Base-by-base conservation (phyloP, 1,140 invertebrate genomes). In the Dufourea novaeangliae region DNA sequence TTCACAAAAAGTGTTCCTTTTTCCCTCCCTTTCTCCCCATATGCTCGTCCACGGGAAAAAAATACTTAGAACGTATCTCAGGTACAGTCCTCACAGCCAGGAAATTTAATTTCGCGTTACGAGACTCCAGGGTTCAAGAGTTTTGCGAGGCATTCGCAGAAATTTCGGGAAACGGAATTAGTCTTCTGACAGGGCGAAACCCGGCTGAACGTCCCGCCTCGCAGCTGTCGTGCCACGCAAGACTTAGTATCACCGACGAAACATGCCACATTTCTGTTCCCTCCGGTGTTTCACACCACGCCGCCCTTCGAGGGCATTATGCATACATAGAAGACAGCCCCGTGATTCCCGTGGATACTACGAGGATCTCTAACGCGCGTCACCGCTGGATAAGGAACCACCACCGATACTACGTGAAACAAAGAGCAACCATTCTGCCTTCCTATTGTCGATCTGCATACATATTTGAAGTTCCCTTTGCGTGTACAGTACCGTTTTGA, bases 181-280 rank as follows among this genome's bases (percentile, higher is more conserved):
- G 77, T 73, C 71, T 63, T 57, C 37, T 56, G 64, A 70, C 62
- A 67, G 29, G 34, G 52, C 32, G 39, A 29, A 54, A 71, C 59
- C 56, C 66, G 61, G 11, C n/a, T n/a, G n/a, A n/a, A n/a, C n/a
- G n/a, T n/a, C 41, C 1, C 46, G 52, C 64, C 14, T 50, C 69
- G 39, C 63, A 71, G 62, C 68, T 64, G 75, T 54, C 25, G 54
- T 71, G 67, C n/a, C 69, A 78, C 78, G 66, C 69, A 64, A 66
- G 66, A 50, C 61, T 44, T 32, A 14, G 64, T 79, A 74, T 79
- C 69, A 77, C 77, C 74, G 37, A 17, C 61, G 61, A 67, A 56
- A 83, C 79, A 78, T 63, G 56, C 74, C 66, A 67, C 71, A 70
- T 83, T 83, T 82, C 59, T 46, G 63, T 75, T 73, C 64, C 62